Percentiles rank a stretch among this genome's conserved stretches.
These are phyloP conservation scores for Prietella phreatophila DNA, from an alignment of 2,113 vertebrate species.

Conservation along the genomic window DNA sequence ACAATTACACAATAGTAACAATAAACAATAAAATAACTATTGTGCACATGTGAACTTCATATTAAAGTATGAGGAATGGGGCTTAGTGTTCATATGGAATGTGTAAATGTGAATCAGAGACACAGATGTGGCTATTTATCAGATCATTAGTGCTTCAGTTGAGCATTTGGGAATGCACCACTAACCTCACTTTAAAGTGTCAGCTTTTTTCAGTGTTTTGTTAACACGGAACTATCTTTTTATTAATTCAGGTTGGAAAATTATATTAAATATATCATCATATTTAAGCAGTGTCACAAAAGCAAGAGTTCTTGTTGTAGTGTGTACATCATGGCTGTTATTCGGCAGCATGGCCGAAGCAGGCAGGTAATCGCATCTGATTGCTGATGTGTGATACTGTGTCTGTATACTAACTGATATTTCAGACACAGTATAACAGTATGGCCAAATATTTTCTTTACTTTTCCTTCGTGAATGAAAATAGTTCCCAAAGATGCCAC, in stretches of 20 bases:
- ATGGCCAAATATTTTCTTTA: not conserved
- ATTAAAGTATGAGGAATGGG: not conserved
- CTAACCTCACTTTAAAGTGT: too few relatives aligned
- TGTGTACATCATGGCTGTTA: not conserved
- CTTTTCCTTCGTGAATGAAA: not conserved
- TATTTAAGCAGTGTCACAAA: not conserved
- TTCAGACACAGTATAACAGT: not conserved
- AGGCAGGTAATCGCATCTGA: too few relatives aligned
- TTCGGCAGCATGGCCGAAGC: not conserved
- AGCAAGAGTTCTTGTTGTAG: not conserved
- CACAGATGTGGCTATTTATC: not conserved
- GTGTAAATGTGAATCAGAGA: not conserved
- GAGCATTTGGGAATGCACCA: too few relatives aligned
- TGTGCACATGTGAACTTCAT: too few relatives aligned
- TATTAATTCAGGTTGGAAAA: not conserved
- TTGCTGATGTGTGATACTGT: not conserved
- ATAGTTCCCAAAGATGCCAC: not conserved
- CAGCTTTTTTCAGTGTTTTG: not conserved
- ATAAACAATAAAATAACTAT: too few relatives aligned
- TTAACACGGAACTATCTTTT: not conserved
- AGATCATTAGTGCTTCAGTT: too few relatives aligned
- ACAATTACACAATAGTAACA: too few relatives aligned
- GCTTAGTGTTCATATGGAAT: not conserved
- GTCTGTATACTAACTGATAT: not conserved
- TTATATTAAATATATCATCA: not conserved